A percentile compares a stretch with the other conserved stretches of the same genome.
phyloP scores from a whole-genome alignment of 1,140 invertebrate genomes.

The Halesus radiatus region DNA sequence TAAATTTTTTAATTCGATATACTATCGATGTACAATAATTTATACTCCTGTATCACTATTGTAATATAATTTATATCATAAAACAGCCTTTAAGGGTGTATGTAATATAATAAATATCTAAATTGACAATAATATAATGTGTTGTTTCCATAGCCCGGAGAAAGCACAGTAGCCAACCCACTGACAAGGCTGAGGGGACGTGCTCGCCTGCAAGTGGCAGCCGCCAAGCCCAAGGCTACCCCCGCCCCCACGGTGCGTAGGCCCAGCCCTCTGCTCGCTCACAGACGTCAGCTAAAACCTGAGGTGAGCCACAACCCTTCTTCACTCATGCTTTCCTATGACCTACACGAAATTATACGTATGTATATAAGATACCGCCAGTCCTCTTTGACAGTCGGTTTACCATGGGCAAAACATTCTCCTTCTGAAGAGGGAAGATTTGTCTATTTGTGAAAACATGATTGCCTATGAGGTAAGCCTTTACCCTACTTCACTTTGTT shows the following conservation, averaged over 20 bases:
- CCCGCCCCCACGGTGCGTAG: conserved; percentile 21
- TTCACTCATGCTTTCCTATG: neutral
- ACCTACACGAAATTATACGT: neutral
- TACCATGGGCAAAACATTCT: neutral
- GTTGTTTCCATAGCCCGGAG: conserved; percentile 34
- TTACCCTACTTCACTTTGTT: too few species aligned
- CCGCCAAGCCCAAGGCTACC: conserved; percentile 35
- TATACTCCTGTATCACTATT: too few species aligned
- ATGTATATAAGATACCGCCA: neutral
- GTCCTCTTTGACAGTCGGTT: neutral
- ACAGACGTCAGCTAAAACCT: conserved; percentile 18
- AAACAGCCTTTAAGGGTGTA: too few species aligned
- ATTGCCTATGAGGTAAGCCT: too few species aligned
- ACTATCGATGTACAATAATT: too few species aligned
- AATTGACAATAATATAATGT: neutral
- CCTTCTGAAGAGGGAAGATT: neutral
- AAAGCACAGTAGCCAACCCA: conserved; percentile 40
- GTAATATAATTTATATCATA: too few species aligned
- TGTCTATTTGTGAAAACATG: too few species aligned
- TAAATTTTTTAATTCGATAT: too few species aligned
- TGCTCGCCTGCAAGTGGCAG: conserved; percentile 47
- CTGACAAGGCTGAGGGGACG: conserved; percentile 42
- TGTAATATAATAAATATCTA: too few species aligned
- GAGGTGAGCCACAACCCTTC: conserved; percentile 9
- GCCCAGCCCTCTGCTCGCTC: conserved; percentile 41